phyloP scores from a whole-genome alignment of 1,140 invertebrate genomes.

The Olivierus martensii region DNA sequence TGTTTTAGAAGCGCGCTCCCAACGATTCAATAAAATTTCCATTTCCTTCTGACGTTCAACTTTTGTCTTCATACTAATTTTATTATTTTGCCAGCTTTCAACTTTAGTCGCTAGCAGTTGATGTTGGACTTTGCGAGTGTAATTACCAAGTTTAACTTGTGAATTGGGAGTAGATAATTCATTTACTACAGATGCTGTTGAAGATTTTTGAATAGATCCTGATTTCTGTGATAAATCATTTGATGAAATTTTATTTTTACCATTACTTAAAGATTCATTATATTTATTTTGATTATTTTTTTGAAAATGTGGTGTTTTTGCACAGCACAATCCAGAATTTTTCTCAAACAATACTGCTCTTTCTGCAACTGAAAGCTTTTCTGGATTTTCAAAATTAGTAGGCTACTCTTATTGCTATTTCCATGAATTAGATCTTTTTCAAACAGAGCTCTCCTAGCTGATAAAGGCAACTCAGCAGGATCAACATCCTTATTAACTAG shows the following conservation, averaged over 20 bases:
- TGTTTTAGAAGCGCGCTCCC: slow-evolving; percentile 7
- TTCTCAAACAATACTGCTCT: slow-evolving; percentile 12
- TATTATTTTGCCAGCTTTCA: slow-evolving; percentile 17
- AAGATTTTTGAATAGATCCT: too few relatives aligned
- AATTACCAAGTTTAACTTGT: neutral
- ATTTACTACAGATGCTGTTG: too few relatives aligned
- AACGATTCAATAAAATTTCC: slow-evolving; percentile 1
- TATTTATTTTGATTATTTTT: too few relatives aligned
- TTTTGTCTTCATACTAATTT: slow-evolving; percentile 22
- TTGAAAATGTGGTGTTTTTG: too few relatives aligned
- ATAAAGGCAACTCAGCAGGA: slow-evolving; percentile 22
- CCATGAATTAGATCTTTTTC: slow-evolving; percentile 20
- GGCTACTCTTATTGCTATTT: too few relatives aligned
- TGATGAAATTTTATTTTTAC: neutral
- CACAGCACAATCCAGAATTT: neutral
- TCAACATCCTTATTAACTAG: slow-evolving; percentile 10
- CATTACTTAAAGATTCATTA: neutral
- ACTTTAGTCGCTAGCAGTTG: slow-evolving; percentile 23
- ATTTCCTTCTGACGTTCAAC: slow-evolving; percentile 28
- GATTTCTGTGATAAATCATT: too few relatives aligned
- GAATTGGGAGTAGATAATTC: too few relatives aligned
- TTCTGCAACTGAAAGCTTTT: slow-evolving; percentile 13
- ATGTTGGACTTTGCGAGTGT: slow-evolving; percentile 22
- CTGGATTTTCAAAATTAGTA: neutral
- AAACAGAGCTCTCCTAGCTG: slow-evolving; percentile 27